Evolutionary conservation across 2,797 vertebrate genomes (phyloP).

Genomic region (Mormyrus proboscirostris): DNA sequence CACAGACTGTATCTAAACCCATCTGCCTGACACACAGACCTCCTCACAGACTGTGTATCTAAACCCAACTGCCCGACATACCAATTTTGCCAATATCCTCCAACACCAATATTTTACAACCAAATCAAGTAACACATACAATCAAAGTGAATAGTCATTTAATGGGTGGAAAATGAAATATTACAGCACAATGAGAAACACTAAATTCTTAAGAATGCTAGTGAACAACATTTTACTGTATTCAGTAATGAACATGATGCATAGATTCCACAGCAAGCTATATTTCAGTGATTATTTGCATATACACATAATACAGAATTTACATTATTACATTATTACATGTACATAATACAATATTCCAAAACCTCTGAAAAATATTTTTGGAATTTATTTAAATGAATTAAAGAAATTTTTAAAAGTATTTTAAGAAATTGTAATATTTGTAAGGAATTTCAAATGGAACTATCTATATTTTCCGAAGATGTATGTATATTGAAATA

Average conservation of each 20-base stretch:
- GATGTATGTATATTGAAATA: not conserved
- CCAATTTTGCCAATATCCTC: not conserved
- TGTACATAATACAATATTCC: not conserved
- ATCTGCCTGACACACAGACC: not conserved
- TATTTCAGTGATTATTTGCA: not conserved
- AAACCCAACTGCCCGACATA: not conserved
- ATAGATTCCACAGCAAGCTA: not conserved
- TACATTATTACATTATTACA: not conserved
- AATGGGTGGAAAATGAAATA: not conserved
- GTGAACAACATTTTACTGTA: not conserved
- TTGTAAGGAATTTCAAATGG: not conserved
- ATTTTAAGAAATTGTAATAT: not conserved
- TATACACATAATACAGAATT: not conserved
- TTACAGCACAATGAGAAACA: not conserved
- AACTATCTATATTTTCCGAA: not conserved
- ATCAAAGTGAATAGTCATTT: not conserved
- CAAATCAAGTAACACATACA: not conserved
- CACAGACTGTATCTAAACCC: not conserved
- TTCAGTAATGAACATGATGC: not conserved
- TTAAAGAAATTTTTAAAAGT: not conserved
- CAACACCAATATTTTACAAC: not conserved
- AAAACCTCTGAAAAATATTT: not conserved
- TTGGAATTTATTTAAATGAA: not conserved
- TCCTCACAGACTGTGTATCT: not conserved
- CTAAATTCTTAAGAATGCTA: not conserved